Evolutionary conservation across 2,113 vertebrate genomes (phyloP), one percentile per base, ranked within the genome.

Genomic region (Lophura nycthemera): DNA sequence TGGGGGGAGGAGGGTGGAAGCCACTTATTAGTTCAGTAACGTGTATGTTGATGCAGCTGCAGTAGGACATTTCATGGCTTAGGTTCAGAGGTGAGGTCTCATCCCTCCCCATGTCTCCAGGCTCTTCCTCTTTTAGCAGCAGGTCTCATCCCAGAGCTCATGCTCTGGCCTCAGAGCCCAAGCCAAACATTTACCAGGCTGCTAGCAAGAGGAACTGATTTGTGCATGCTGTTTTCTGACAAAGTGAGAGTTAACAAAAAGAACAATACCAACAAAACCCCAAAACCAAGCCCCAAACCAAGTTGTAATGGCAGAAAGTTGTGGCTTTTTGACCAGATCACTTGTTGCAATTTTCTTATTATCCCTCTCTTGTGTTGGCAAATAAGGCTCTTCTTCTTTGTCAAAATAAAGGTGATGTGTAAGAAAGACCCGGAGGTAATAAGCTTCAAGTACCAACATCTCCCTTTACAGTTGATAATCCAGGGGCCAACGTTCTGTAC

Each of bases 21-120:
- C 25, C 15, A 8, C 6, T 79, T 61, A 92, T 96, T 78, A 84
- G 83, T 93, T 90, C 89, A 78, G 81, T 93, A 77, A 54, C 83
- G 27, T 90, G 60, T 56, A 4, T 59, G 42, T 64, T 2, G 50
- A 40, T 71, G 43, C 92, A 90, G 84, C 90, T 95, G 57, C 91
- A 83, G 56, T 50, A 71, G 86, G 86, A 71, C 38, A 15, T 69
- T 89, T 76, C 13, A 20, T 75, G 32, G 40, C n/a, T 89, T 21
- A 82, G 83, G 16, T 11, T 73, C 1, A 40, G 34, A 83, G 92
- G 71, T 6, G 6, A 32, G 19, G 56, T 25, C 30, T 60, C 30
- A 45, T 18, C 30, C 54, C 18, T 57, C 8, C 56, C 19, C 27
- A 32, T 63, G 57, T 22, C 29, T 13, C 21, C 48, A 5, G 32